Base-by-base conservation (phyloP, 2,797 vertebrate genomes). In the Macropodus opercularis region DNA sequence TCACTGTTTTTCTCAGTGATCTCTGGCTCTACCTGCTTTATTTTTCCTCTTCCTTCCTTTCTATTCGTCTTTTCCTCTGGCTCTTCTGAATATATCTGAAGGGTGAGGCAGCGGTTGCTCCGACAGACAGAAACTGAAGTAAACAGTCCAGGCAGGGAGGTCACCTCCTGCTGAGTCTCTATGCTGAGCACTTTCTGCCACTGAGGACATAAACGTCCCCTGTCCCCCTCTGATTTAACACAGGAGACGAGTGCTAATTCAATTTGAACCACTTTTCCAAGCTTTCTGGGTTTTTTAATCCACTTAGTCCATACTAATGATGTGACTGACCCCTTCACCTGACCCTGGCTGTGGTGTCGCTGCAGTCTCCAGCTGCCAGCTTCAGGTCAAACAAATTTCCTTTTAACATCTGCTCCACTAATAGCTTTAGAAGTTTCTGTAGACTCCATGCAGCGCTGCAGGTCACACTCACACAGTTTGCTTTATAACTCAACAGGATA, bases 321-420 rank as follows among this genome's bases (percentile, higher is more conserved):
- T 67, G 48, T 43, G 32, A 26, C 11, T 14, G 10, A 38, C 31
- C 22, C 60, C 54, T 54, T 27, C 22, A 36, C 43, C 31, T n/a
- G 36, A 38, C 26, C 62, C 31, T 35, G 48, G 69, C 51, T 63
- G 40, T 42, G 36, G n/a, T 63, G 53, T 44, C 52, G 23, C 53
- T 24, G 72, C 62, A 22, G 35, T 72, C 46, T 79, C 48, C 43
- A 75, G 72, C 69, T 63, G 64, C 40, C 69, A 58, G 76, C 64
- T 77, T 83, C 40, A 46, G 63, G 69, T 83, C 77, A 67, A 72
- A 86, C 63, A 64, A 66, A 81, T 72, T 63, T 82, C 21, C 40
- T 72, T 55, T 66, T 63, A 72, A 74, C 64, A 81, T 61, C 44
- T 58, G 65, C 65, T 65, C 44, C 10, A 7, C 35, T 61, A 61